phyloP scores from a whole-genome alignment of 2,797 vertebrate species.

The Parotocinclus haroldoi region DNA sequence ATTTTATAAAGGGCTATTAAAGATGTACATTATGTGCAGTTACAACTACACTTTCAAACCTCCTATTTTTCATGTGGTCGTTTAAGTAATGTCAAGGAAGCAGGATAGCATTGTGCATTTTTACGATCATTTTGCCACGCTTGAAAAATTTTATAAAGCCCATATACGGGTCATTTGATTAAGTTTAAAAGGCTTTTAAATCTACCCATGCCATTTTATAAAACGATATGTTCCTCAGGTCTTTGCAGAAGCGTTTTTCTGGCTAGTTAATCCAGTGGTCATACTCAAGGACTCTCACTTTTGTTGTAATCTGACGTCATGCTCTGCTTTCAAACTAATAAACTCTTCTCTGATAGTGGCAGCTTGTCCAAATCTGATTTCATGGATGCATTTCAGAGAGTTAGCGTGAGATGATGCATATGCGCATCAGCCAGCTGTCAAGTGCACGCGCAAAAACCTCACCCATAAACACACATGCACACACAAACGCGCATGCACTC shows the following conservation, averaged over 20 bases:
- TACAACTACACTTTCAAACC: background rate
- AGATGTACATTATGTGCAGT: background rate
- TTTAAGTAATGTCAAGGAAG: slow-evolving; percentile 14
- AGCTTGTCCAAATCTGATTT: slow-evolving; percentile 15
- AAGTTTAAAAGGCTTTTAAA: slow-evolving; percentile 28
- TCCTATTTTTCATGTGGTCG: slow-evolving; percentile 7
- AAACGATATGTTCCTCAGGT: slow-evolving; percentile 12
- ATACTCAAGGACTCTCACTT: slow-evolving; percentile 31
- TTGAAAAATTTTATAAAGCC: slow-evolving; percentile 13
- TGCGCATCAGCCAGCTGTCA: slow-evolving; percentile 16
- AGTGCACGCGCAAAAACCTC: slow-evolving; percentile 8
- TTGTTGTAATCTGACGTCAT: background rate
- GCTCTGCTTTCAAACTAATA: background rate
- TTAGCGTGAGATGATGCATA: slow-evolving; percentile 9
- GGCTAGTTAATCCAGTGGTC: slow-evolving; percentile 32
- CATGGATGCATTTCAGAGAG: slow-evolving; percentile 17
- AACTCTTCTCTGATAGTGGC: slow-evolving; percentile 8
- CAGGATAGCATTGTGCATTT: background rate
- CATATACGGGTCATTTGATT: slow-evolving; percentile 21
- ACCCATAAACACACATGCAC: no score
- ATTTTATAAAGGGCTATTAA: slow-evolving; percentile 20
- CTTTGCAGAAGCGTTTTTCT: slow-evolving; percentile 19
- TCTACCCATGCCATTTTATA: slow-evolving; percentile 16
- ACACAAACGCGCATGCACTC: background rate
- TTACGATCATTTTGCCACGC: slow-evolving; percentile 15